Percentiles rank a stretch among this genome's conserved stretches.
These are phyloP conservation scores for Ctenochaetus hawaiiensis DNA, from an alignment of 2,797 vertebrate species.

Conservation along the genomic window DNA sequence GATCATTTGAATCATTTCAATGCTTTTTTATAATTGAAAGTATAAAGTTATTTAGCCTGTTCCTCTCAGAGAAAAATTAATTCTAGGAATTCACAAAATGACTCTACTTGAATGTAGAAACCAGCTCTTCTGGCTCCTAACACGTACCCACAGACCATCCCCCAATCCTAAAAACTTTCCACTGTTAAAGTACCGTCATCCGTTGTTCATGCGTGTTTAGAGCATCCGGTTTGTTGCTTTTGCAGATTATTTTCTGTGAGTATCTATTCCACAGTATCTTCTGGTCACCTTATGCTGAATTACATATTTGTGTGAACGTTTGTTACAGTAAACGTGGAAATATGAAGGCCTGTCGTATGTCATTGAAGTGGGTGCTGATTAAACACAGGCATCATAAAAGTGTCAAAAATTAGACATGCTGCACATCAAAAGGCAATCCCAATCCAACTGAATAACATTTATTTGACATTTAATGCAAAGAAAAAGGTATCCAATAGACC, in stretches of 20 bases:
- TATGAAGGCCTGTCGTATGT: too few relatives aligned
- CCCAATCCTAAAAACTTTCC: constrained; percentile 2
- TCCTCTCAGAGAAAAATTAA: neutral
- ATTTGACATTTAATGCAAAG: neutral
- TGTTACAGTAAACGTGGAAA: too few relatives aligned
- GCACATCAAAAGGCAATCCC: neutral
- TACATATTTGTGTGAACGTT: too few relatives aligned
- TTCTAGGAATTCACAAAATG: too few relatives aligned
- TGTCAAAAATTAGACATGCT: neutral
- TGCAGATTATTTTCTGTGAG: too few relatives aligned
- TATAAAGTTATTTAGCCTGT: too few relatives aligned
- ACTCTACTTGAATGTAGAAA: neutral
- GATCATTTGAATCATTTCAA: too few relatives aligned
- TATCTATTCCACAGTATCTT: too few relatives aligned
- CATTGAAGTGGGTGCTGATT: neutral
- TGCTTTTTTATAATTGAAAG: too few relatives aligned
- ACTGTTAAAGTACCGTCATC: neutral
- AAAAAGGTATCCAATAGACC: neutral
- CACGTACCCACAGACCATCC: constrained; percentile 22
- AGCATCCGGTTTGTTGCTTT: neutral
- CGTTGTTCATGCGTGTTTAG: neutral
- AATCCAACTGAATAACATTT: too few relatives aligned
- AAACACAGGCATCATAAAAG: neutral
- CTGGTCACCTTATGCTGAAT: too few relatives aligned
- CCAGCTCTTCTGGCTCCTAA: neutral